Evolutionary conservation across 1,140 invertebrate species (phyloP).

Genomic region (Lasioglossum baleicum): DNA sequence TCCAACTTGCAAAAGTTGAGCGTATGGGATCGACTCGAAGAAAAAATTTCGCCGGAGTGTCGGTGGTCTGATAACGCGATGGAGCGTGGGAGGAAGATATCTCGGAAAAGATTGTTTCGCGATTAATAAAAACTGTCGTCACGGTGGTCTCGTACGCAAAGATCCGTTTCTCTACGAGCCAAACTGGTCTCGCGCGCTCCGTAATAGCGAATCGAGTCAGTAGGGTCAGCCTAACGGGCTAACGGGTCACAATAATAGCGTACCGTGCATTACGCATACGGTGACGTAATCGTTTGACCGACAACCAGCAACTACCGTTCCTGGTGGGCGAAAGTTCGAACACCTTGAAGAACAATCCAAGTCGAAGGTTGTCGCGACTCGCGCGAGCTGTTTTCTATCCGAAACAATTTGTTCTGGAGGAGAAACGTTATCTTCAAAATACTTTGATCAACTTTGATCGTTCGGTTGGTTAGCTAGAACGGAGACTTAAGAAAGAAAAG

Average conservation of each 20-base stretch:
- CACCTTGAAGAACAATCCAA: constrained; percentile 9
- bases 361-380: neutral
- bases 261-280: constrained; percentile 58
- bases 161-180: constrained; percentile 26
- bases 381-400: no score
- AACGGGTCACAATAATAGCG: constrained; percentile 54
- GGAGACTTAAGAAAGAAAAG: no score
- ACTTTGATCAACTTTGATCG: no score
- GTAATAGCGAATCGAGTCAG: constrained; percentile 54
- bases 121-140: neutral
- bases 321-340: constrained; percentile 51
- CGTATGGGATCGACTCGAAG: no score
- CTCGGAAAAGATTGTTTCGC: neutral
- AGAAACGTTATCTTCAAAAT: no score
- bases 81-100: no score
- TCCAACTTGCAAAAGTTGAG: no score
- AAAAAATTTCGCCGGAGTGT: no score
- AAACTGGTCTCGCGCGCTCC: constrained; percentile 34
- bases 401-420: no score
- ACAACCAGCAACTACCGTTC: constrained; percentile 47
- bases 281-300: constrained; percentile 55
- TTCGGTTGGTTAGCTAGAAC: no score
- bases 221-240: constrained; percentile 57
- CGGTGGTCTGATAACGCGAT: no score
- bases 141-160: neutral